Conservation (phyloP, 2,113 vertebrate species). For the Psephotus haematonotus region DNA sequence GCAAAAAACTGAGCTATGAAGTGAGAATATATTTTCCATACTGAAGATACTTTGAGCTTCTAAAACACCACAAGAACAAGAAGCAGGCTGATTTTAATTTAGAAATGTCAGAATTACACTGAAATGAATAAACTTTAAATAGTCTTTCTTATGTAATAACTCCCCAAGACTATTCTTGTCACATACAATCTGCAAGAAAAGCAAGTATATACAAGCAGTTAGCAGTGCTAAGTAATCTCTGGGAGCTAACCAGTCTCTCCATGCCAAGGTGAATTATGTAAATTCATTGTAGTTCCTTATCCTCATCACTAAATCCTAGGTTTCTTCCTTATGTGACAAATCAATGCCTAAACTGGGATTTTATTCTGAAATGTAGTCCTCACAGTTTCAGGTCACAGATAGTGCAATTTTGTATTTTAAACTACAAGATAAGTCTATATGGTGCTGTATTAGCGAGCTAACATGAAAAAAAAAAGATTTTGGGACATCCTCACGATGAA, state of each 20-base stretch:
- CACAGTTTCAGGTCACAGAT: not conserved
- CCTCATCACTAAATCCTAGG: not conserved
- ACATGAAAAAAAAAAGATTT: not conserved
- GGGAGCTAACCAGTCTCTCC: not conserved
- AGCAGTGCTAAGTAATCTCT: not conserved
- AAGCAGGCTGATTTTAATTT: not conserved
- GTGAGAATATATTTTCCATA: not conserved
- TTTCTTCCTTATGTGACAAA: not conserved
- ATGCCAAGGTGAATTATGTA: not conserved
- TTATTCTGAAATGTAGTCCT: not conserved
- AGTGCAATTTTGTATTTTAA: not conserved
- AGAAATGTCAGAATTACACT: slow-evolving; percentile 18
- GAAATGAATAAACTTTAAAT: slow-evolving; percentile 35
- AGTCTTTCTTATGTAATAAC: slow-evolving; percentile 15
- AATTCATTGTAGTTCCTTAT: not conserved
- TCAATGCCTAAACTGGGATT: not conserved
- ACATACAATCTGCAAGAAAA: not conserved
- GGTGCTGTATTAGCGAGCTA: not conserved
- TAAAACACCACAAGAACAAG: not conserved
- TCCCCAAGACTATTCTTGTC: slow-evolving; percentile 33
- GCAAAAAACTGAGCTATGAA: not conserved
- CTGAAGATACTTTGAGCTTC: not conserved
- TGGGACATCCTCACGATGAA: not conserved
- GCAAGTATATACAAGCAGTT: not conserved
- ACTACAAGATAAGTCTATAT: not conserved